Percentiles rank a stretch among this genome's conserved stretches.
Conservation (phyloP, 2,888 invertebrate species). For the Mythimna ferrago region DNA sequence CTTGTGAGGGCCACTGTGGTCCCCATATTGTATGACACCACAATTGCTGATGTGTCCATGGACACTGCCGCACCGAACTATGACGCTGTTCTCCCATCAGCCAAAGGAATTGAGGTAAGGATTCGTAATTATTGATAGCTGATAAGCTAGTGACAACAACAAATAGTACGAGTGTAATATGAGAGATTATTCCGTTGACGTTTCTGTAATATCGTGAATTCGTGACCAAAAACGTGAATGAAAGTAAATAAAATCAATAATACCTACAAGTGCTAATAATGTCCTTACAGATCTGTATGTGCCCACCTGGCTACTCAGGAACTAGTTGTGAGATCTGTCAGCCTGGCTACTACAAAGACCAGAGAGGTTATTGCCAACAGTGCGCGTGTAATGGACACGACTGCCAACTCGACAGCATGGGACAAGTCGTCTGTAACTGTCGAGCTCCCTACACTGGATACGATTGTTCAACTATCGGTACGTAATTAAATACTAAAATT, state of each 20-base stretch:
- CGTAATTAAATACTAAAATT: constrained; percentile 12
- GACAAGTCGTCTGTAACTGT: constrained; percentile 93
- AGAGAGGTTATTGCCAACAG: constrained; percentile 91
- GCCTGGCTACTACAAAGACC: constrained; percentile 93
- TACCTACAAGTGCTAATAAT: background rate
- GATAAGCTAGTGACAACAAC: background rate
- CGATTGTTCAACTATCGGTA: constrained; percentile 90
- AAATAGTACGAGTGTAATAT: background rate
- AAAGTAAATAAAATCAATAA: background rate
- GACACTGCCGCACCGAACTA: constrained; percentile 94
- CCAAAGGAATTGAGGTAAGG: constrained; percentile 94
- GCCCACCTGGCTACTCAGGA: constrained; percentile 95
- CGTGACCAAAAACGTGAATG: background rate
- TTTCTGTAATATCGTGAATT: too few relatives aligned
- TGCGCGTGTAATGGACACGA: constrained; percentile 96
- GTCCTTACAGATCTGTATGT: constrained; percentile 92
- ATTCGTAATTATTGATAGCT: background rate
- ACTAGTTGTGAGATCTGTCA: constrained; percentile 95
- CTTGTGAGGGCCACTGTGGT: constrained; percentile 95
- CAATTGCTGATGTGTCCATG: constrained; percentile 96
- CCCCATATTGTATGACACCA: constrained; percentile 91
- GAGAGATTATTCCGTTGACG: too few relatives aligned
- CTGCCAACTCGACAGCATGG: constrained; percentile 90
- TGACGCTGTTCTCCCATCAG: constrained; percentile 91
- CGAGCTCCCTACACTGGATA: constrained; percentile 92